Evolutionary conservation across 2,888 invertebrate genomes (phyloP), one percentile per base, ranked within the genome.

Genomic region (Lasioglossum oenotherae): DNA sequence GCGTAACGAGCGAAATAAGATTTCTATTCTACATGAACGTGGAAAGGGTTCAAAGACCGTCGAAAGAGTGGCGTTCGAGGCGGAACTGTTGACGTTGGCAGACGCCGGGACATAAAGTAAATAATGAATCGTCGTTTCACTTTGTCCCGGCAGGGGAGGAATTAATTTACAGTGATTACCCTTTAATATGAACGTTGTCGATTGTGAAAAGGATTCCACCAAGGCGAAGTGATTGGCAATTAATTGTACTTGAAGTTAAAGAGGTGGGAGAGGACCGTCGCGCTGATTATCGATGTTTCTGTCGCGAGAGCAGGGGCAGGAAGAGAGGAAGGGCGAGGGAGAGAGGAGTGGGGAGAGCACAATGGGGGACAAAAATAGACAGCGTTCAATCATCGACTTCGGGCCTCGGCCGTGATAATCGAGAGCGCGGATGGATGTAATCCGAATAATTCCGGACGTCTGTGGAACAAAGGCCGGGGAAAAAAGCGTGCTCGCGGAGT

Each of bases 221-320:
- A 23, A n/a, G 73, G 31, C 74, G 23, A 5, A 10, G 49, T 23
- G 49, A 74, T 74, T 49, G 74, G 35, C 49, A 49, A 74, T 38
- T 74, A 74, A 74, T 74, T 74, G 49, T 35, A 74, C 35, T 74
- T 23, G 31, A 35, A 74, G 38, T 74, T 35, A 35, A 74, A 74
- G 49, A 8, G 46, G 14, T 6, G 35, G 19, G 38, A 4, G 53
- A 53, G 23, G 38, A 38, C 23, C 0, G 38, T 35, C 35, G 23
- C 38, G 3, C 27, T 78, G 67, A 78, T 69, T 78, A 67, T 71
- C 69, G 78, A 53, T 41, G 38, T 41, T 71, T 71, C 69, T 69
- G 38, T 49, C 14, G 19, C 2, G 27, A 23, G n/a, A 38, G 19
- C 12, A 38, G 12, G 27, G 4, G 4, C 0, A 8, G 31, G 3